These are phyloP conservation scores for Oceanodroma leucorhoa DNA, from an alignment of 2,797 vertebrate genomes.

Conservation along the genomic window DNA sequence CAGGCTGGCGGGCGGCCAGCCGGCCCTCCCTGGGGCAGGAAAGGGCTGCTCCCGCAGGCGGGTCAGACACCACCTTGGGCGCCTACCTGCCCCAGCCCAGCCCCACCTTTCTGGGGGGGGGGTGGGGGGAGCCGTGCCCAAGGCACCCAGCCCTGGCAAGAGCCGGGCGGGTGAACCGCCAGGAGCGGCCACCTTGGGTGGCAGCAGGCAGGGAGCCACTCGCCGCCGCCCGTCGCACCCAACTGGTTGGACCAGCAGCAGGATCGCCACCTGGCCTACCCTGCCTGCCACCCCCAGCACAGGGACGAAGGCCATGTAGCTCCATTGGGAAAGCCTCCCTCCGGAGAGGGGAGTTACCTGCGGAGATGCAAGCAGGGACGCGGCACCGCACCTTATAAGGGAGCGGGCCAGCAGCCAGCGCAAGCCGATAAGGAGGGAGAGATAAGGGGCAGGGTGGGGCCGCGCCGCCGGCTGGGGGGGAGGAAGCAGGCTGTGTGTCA, in stretches of 20 bases:
- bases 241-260: conserved; percentile 58
- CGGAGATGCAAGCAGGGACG: background rate
- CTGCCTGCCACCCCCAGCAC: background rate
- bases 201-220: background rate
- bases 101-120: background rate
- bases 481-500: background rate
- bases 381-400: conserved; percentile 66
- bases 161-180: background rate
- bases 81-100: fast-evolving
- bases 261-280: background rate
- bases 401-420: conserved; percentile 27
- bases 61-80: fast-evolving
- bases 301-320: background rate
- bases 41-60: background rate
- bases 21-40: background rate
- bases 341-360: conserved; percentile 14
- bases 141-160: background rate
- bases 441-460: conserved; percentile 64
- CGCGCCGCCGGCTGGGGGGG: background rate
- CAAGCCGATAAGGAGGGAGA: conserved; percentile 44
- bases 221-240: background rate
- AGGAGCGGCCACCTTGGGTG: background rate
- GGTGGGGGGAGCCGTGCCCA: background rate
- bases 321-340: background rate
- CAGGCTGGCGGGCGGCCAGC: background rate